Evolutionary conservation across 2,797 vertebrate species (phyloP).

Genomic region (Orestias chungarensis): DNA sequence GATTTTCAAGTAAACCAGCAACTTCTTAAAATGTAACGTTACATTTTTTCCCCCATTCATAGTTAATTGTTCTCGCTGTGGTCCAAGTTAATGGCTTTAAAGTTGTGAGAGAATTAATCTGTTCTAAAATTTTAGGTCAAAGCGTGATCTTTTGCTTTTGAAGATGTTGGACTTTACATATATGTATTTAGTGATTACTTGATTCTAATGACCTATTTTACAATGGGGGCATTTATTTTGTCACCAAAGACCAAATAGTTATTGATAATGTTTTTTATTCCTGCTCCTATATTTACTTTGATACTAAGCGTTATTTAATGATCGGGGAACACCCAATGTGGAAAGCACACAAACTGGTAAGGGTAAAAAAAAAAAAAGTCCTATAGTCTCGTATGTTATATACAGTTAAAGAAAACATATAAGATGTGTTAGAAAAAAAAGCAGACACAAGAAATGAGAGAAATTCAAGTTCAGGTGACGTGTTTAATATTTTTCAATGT

Average conservation of each 20-base stretch:
- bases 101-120: too few relatives aligned
- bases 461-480: slow-evolving; percentile 17
- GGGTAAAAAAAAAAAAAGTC: too few relatives aligned
- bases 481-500: slow-evolving; percentile 70
- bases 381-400: neutral
- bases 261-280: neutral
- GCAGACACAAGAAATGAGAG: neutral
- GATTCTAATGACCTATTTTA: too few relatives aligned
- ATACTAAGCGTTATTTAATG: neutral
- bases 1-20: neutral
- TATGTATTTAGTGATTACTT: too few relatives aligned
- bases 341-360: too few relatives aligned
- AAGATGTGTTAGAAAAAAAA: neutral
- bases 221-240: neutral
- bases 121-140: neutral
- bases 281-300: neutral
- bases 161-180: too few relatives aligned
- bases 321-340: neutral
- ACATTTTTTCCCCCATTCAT: neutral
- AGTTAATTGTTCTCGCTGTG: neutral
- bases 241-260: neutral
- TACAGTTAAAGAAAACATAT: neutral
- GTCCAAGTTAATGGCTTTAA: neutral
- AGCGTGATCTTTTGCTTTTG: neutral
- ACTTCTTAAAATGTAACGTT: neutral